These are phyloP conservation scores for Merodon equestris DNA, from an alignment of 2,888 invertebrate genomes.

Conservation along the genomic window DNA sequence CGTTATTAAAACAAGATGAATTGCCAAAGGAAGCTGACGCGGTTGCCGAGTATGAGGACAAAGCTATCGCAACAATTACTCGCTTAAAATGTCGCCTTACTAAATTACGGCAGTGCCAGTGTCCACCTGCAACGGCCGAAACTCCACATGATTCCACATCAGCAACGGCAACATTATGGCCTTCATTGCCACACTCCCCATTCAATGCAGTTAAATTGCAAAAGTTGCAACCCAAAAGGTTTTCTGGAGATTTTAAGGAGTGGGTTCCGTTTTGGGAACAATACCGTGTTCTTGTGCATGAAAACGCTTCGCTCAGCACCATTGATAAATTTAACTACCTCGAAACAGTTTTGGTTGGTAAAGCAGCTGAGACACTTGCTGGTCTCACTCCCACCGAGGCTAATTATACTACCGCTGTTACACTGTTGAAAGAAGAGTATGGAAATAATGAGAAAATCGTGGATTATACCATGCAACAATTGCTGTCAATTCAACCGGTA, in stretches of 20 bases:
- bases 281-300: constrained; percentile 29
- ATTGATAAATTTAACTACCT: constrained; percentile 46
- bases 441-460: constrained; percentile 35
- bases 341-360: constrained; percentile 26
- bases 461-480: constrained; percentile 36
- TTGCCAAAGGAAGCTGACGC: constrained; percentile 22
- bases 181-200: no score
- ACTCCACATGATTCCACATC: constrained; percentile 5
- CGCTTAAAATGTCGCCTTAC: no score
- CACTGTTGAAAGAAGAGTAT: constrained; percentile 41
- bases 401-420: constrained; percentile 30
- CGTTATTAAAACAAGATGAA: constrained; percentile 15
- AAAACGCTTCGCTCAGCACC: constrained; percentile 24
- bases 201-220: no score
- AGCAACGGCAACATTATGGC: no score
- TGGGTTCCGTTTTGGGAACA: constrained; percentile 20
- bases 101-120: constrained; percentile 26
- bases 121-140: not conserved
- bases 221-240: constrained; percentile 35
- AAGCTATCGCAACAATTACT: no score
- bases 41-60: constrained; percentile 34
- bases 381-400: constrained; percentile 42
- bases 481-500: constrained; percentile 25
- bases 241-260: constrained; percentile 33
- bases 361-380: constrained; percentile 41